phyloP scores from a whole-genome alignment of 2,888 invertebrate genomes.

The Oscheius sp. region DNA sequence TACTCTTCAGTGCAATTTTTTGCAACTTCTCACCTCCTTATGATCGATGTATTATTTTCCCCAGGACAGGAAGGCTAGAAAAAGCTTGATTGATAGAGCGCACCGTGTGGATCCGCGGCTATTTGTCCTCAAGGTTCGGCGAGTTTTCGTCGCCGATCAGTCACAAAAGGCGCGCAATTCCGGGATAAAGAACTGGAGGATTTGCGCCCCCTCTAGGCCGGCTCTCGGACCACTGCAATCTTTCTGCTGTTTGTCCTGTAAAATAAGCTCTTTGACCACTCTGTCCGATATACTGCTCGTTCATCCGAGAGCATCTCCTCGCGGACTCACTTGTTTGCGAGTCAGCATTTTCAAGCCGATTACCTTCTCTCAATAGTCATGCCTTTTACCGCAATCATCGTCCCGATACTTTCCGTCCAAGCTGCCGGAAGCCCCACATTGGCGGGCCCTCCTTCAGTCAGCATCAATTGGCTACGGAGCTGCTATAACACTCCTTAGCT shows the following conservation, averaged over 20 bases:
- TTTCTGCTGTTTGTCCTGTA: conserved; percentile 31
- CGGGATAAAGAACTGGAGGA: conserved; percentile 37
- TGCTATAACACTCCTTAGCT: conserved; percentile 19
- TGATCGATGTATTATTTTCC: too few species aligned
- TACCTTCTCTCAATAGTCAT: conserved; percentile 7
- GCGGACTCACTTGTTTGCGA: conserved; percentile 1
- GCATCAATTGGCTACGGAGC: conserved; percentile 17
- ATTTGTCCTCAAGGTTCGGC: conserved; percentile 35
- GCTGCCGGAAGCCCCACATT: conserved; percentile 28
- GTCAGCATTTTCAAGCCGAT: conserved; percentile 26
- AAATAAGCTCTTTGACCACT: conserved; percentile 24
- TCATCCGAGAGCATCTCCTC: conserved; percentile 28
- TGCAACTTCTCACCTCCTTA: too few species aligned
- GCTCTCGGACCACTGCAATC: conserved; percentile 14
- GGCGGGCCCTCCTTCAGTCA: conserved; percentile 9
- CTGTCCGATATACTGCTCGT: neutral
- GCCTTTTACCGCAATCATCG: neutral
- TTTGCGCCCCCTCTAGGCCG: conserved; percentile 26
- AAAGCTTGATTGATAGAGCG: conserved; percentile 11
- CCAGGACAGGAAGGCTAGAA: too few species aligned
- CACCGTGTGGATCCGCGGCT: conserved; percentile 12
- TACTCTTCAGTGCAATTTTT: too few species aligned
- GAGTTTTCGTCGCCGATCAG: conserved; percentile 35
- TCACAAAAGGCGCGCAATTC: conserved; percentile 38
- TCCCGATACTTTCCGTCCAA: conserved; percentile 3